Conservation (phyloP, 1,140 invertebrate species). For the Potamilus streckersoni region DNA sequence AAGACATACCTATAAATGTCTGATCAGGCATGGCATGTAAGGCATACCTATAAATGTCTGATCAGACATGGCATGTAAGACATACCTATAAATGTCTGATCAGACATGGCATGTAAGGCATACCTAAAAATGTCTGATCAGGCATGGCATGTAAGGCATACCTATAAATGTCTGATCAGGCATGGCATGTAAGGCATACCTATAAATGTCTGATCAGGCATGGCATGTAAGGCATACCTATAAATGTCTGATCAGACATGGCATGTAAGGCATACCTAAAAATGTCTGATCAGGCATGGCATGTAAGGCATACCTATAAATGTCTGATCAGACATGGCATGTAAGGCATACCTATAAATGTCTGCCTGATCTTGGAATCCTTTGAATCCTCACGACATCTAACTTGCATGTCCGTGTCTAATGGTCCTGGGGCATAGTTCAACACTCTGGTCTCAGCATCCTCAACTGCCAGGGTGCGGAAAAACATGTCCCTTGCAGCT, state of each 20-base stretch:
- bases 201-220: too few relatives aligned
- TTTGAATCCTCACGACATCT: conserved; percentile 70
- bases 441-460: conserved; percentile 81
- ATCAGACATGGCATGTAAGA: conserved; percentile 60
- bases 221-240: conserved; percentile 66
- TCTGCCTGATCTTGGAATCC: conserved; percentile 73
- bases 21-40: too few relatives aligned
- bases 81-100: too few relatives aligned
- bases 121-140: too few relatives aligned
- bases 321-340: too few relatives aligned
- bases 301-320: too few relatives aligned
- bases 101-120: conserved; percentile 60
- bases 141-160: conserved; percentile 61
- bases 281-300: too few relatives aligned
- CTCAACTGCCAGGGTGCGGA: conserved; percentile 85
- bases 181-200: conserved; percentile 63
- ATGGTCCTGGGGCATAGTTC: conserved; percentile 93
- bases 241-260: too few relatives aligned
- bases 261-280: conserved; percentile 67
- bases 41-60: conserved; percentile 74
- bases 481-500: conserved; percentile 93
- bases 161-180: too few relatives aligned
- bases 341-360: conserved; percentile 75
- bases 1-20: conserved; percentile 74
- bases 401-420: conserved; percentile 89